phyloP scores from a whole-genome alignment of 2,888 invertebrate genomes.

The Amblyteles armatorius region DNA sequence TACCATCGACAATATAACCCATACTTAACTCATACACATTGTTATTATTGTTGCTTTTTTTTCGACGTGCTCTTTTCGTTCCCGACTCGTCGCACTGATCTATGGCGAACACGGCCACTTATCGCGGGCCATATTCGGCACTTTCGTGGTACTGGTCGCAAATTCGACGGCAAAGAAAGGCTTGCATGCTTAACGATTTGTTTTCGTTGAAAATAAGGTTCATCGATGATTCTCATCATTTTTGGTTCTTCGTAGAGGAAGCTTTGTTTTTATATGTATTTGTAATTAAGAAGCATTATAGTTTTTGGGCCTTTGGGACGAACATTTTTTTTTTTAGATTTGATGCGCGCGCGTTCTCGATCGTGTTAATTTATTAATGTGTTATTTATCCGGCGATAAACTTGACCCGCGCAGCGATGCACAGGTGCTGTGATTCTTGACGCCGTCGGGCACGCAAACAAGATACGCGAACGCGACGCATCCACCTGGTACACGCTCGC shows the following conservation, averaged over 20 bases:
- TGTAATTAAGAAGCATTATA: neutral
- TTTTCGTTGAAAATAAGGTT: too few relatives aligned
- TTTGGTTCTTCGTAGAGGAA: too few relatives aligned
- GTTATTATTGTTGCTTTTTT: constrained; percentile 20
- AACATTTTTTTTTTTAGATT: neutral
- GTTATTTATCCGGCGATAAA: constrained; percentile 36
- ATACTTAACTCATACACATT: constrained; percentile 25
- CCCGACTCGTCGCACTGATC: too few relatives aligned
- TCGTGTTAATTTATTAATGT: constrained; percentile 13
- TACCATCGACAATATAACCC: constrained; percentile 41
- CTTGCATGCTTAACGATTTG: too few relatives aligned
- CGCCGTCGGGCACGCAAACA: constrained; percentile 22
- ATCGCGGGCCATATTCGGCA: too few relatives aligned
- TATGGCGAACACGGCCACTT: too few relatives aligned
- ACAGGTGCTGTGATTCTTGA: constrained; percentile 16
- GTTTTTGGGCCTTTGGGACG: neutral
- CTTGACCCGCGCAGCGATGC: neutral
- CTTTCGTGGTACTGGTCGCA: too few relatives aligned
- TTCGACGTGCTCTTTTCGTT: neutral
- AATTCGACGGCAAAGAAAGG: too few relatives aligned
- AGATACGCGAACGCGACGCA: constrained; percentile 11
- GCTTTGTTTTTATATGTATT: neutral
- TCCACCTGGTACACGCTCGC: constrained; percentile 10
- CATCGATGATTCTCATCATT: too few relatives aligned
- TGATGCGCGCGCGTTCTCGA: neutral